phyloP scores from a whole-genome alignment of 2,797 vertebrate genomes.

The Anguilla obscura region DNA sequence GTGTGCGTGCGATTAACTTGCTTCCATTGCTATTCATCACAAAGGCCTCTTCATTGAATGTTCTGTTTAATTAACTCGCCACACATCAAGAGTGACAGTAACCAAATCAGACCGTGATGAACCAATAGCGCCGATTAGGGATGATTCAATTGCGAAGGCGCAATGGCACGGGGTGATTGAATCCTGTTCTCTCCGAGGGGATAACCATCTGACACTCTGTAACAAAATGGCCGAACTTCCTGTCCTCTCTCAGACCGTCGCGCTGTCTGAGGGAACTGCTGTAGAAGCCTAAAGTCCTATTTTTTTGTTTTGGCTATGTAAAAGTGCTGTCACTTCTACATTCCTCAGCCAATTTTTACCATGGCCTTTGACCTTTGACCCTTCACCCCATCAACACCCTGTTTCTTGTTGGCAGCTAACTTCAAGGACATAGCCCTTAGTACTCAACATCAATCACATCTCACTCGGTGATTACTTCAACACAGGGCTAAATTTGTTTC shows the following conservation, averaged over 20 bases:
- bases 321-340: too few species aligned
- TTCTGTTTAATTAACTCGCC: neutral
- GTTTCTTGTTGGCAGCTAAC: neutral
- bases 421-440: neutral
- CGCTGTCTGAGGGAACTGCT: neutral
- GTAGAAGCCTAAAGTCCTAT: neutral
- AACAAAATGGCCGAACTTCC: neutral
- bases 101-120: slow-evolving; percentile 21
- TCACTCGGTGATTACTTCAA: neutral
- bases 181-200: neutral
- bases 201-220: neutral
- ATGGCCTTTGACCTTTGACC: neutral
- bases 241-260: neutral
- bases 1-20: neutral
- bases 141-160: slow-evolving; percentile 18
- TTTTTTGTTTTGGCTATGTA: too few species aligned
- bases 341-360: neutral
- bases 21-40: slow-evolving; percentile 14
- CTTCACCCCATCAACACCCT: neutral
- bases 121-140: slow-evolving; percentile 15
- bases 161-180: neutral
- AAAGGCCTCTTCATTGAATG: slow-evolving; percentile 1
- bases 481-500: neutral
- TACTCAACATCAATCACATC: neutral
- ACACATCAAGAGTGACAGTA: slow-evolving; percentile 19